Percentiles rank a stretch among this genome's conserved stretches.
These are phyloP conservation scores for Gracilinanus agilis DNA, from an alignment of 2,113 vertebrate species.

Conservation along the genomic window DNA sequence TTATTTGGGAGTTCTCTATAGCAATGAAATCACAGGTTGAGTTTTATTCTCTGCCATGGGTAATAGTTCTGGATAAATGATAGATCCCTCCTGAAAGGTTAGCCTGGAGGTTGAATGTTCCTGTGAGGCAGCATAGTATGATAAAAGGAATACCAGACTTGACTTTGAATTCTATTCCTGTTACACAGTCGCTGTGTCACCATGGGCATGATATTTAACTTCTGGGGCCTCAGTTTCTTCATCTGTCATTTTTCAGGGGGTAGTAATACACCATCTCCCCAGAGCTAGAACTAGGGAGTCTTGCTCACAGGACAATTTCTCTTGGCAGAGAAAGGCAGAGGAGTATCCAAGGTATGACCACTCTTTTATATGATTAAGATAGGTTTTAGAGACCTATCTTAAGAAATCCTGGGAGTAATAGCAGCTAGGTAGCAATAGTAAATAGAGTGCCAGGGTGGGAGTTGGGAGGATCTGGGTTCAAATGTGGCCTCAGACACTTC, in stretches of 20 bases:
- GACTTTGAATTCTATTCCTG: not conserved
- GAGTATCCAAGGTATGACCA: not conserved
- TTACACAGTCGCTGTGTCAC: not conserved
- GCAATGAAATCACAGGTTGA: not conserved
- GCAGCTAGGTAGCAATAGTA: too few species aligned
- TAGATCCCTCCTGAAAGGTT: not conserved
- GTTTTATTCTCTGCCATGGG: not conserved
- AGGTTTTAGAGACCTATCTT: not conserved
- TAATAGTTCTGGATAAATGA: not conserved
- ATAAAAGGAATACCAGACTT: not conserved
- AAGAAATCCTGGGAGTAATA: too few species aligned
- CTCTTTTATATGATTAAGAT: not conserved
- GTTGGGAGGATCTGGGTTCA: too few species aligned
- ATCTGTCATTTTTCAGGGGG: not conserved
- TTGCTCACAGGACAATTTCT: not conserved
- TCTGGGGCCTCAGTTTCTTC: not conserved
- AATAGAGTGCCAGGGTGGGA: too few species aligned
- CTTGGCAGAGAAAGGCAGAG: not conserved
- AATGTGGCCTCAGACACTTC: too few species aligned
- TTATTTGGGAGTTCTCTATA: not conserved
- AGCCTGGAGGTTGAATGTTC: not conserved
- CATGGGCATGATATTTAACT: not conserved
- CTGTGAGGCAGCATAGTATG: not conserved
- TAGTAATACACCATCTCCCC: not conserved
- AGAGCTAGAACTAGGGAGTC: not conserved